Evolutionary conservation across 1,140 invertebrate genomes (phyloP), one percentile per base, ranked within the genome.

Genomic region (Drosophila saltans): DNA sequence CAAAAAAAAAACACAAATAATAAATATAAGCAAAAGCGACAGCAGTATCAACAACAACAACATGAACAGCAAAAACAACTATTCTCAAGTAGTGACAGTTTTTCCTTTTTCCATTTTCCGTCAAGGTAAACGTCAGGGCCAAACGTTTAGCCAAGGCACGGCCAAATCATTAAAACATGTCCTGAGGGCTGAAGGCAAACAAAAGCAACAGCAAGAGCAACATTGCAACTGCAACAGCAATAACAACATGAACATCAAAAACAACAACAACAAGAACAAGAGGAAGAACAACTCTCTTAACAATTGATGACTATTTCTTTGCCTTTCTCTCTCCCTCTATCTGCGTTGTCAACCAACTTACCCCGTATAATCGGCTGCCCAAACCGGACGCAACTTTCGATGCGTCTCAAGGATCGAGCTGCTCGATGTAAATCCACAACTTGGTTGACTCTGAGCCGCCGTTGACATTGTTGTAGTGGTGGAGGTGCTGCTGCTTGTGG

Each of bases 321-420:
- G 10, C n/a, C 33, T 36, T 10, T 21, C n/a, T 36, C 30, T 59
- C n/a, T 3, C 16, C 10, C 16, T 36, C 33, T 40, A 28, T 45
- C 52, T 40, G 9, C 11, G 39, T 40, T 11, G 39, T 40, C 24
- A 52, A 16, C 33, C 66, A 74, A 94, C 94, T 94, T 94, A 95
- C 94, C 94, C 93, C 78, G 93, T 92, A 92, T 93, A 94, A 91
- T 94, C 94, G 79, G 93, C 92, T 91, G 93, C 94, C 94, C 94
- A 95, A 92, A 94, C 93, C 80, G 93, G 94, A 93, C 93, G 93
- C 81, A 92, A 43, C 64, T 69, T 69, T 36, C 85, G 84, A 80
- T 91, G 83, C 92, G 92, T 90, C 75, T 91, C 80, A 75, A 73
- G 48, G 71, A 52, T 52, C 1, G 84, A 84, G 68, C 84, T 91